phyloP scores from a whole-genome alignment of 2,888 invertebrate genomes.

The Schrankia costaestrigalis region DNA sequence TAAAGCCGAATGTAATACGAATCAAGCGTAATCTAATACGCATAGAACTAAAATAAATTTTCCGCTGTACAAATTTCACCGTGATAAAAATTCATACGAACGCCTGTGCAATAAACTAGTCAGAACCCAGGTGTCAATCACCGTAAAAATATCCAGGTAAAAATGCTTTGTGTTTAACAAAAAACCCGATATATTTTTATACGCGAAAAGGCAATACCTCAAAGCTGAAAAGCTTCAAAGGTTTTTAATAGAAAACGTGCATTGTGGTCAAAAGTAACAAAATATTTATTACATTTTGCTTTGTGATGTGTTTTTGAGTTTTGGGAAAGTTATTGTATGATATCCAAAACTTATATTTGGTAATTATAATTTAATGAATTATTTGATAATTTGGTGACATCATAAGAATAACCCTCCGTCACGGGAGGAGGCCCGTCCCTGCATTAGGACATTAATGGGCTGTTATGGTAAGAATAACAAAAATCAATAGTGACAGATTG shows the following conservation, averaged over 20 bases:
- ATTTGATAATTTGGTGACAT: too few species aligned
- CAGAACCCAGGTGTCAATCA: constrained; percentile 27
- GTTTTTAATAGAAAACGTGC: constrained; percentile 8
- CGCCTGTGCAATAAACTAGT: constrained; percentile 16
- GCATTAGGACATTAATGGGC: too few species aligned
- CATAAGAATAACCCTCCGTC: too few species aligned
- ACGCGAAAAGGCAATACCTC: constrained; percentile 25
- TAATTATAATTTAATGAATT: too few species aligned
- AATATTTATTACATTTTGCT: not conserved
- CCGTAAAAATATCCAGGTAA: constrained; percentile 20
- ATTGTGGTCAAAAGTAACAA: not conserved
- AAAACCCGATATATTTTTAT: constrained; percentile 15
- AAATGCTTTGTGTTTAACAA: constrained; percentile 28
- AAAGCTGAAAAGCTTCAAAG: constrained; percentile 18
- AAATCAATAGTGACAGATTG: too few species aligned
- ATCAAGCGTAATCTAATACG: too few species aligned
- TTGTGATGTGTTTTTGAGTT: not conserved
- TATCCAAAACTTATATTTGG: too few species aligned
- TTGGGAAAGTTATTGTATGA: too few species aligned
- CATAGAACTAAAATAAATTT: not conserved
- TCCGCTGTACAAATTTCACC: not conserved
- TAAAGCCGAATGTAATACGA: too few species aligned
- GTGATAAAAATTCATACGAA: constrained; percentile 12
- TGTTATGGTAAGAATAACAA: too few species aligned
- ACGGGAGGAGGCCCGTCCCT: too few species aligned